A percentile compares a stretch with the other conserved stretches of the same genome.
Conservation (phyloP, 2,888 invertebrate species). For the Achlya flavicornis region DNA sequence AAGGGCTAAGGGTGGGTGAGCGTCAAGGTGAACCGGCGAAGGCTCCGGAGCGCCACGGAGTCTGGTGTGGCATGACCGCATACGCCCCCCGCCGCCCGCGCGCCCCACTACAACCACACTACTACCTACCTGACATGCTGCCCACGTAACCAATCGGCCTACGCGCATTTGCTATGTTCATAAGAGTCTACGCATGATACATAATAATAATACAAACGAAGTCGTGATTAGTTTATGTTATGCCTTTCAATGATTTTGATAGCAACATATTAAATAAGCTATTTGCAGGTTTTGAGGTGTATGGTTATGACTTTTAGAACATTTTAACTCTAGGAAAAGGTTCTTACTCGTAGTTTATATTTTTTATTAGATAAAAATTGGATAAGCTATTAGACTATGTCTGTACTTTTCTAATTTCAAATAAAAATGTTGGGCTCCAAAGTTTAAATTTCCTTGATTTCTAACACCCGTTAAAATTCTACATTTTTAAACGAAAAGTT, state of each 20-base stretch:
- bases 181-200: slow-evolving; percentile 62
- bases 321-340: too few species aligned
- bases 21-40: slow-evolving; percentile 72
- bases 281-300: too few species aligned
- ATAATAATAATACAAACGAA: slow-evolving; percentile 49
- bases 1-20: slow-evolving; percentile 47
- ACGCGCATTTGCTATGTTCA: slow-evolving; percentile 59
- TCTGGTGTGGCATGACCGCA: slow-evolving; percentile 53
- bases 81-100: slow-evolving; percentile 21
- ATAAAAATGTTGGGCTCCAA: too few species aligned
- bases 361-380: too few species aligned
- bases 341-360: too few species aligned
- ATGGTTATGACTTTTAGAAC: too few species aligned
- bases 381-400: too few species aligned
- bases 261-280: background rate
- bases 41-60: slow-evolving; percentile 64
- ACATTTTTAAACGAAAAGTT: too few species aligned
- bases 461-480: too few species aligned
- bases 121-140: slow-evolving; percentile 46
- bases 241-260: background rate
- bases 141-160: slow-evolving; percentile 65
- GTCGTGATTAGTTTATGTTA: slow-evolving; percentile 28
- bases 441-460: too few species aligned
- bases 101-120: slow-evolving; percentile 19
- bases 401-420: too few species aligned